Evolutionary conservation across 2,888 invertebrate species (phyloP).

Genomic region (Melieria picta): DNA sequence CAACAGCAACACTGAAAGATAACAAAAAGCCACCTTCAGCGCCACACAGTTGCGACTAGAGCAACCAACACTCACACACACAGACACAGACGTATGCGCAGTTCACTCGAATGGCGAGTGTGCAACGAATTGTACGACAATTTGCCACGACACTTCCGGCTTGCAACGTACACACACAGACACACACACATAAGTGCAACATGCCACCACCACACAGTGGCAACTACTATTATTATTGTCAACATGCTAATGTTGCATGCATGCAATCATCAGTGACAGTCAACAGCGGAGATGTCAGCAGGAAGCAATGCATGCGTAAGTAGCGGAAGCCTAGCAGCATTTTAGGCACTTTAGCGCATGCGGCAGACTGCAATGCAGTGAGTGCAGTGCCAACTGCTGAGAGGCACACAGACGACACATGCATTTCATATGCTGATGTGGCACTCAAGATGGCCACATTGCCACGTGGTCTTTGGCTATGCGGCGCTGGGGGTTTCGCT

Average conservation of each 20-base stretch:
- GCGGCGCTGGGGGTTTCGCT: too few species aligned
- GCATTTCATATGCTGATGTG: too few species aligned
- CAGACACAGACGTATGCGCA: not conserved
- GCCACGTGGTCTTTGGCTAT: too few species aligned
- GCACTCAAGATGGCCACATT: too few species aligned
- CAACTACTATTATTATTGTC: constrained; percentile 5
- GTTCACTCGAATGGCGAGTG: not conserved
- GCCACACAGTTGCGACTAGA: not conserved
- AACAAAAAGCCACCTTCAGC: not conserved
- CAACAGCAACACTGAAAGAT: not conserved
- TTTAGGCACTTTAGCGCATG: constrained; percentile 3
- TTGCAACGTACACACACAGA: not conserved
- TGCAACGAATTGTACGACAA: not conserved
- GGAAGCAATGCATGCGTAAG: too few species aligned
- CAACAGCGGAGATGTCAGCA: too few species aligned
- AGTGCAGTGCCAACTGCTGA: too few species aligned
- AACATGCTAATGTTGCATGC: constrained; percentile 14
- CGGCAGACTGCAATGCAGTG: too few species aligned
- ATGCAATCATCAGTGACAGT: not conserved
- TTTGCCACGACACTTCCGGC: not conserved
- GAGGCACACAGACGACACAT: too few species aligned
- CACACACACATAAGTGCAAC: not conserved
- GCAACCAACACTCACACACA: not conserved
- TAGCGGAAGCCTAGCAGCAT: constrained; percentile 2
- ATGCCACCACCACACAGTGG: not conserved